Base-by-base conservation (phyloP, 2,113 vertebrate species). In the Rattus rattus region DNA sequence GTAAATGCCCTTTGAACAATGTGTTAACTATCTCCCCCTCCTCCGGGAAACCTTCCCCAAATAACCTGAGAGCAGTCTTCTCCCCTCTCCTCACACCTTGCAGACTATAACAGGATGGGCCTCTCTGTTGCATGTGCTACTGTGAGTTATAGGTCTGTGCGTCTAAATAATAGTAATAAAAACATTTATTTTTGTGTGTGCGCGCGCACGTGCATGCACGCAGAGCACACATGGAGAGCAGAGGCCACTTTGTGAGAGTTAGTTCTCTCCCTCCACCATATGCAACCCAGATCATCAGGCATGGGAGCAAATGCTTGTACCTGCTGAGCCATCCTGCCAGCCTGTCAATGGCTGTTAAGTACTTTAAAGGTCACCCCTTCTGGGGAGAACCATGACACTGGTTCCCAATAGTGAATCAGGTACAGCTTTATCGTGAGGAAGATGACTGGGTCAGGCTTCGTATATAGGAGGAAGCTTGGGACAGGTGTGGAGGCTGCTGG, bases 11-110 rank as follows among this genome's bases (percentile, higher is more conserved):
- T 92, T 93, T 72, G 69, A 70, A n/a, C 77, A 83, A 75, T 3
- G 19, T 14, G 79, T 39, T 86, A 16, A 33, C 90, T 26, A 39
- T 83, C 19, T 43, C 52, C 86, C 33, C 83, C 9, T 77, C 20
- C n/a, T 76, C 76, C 59, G 70, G 59, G 56, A 84, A 94, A 79
- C 9, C 56, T 92, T 95, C 76, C 80, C 81, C 83, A 67, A 80
- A 73, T 84, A 94, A 84, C 75, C 72, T 63, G 56, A 5, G 56
- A 73, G 93, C 79, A 70, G 56, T 69, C 39, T 92, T 73, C 43
- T 88, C 36, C 52, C 28, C 92, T 89, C 39, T 47, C n/a, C 8
- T 12, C 33, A 43, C 49, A 77, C 75, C 54, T 91, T n/a, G 59
- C 26, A 73, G 86, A 76, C 52, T n/a, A 5, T 67, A 24, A 52